phyloP scores from a whole-genome alignment of 1,140 invertebrate genomes.

The Mycetomoellerius zeteki region DNA sequence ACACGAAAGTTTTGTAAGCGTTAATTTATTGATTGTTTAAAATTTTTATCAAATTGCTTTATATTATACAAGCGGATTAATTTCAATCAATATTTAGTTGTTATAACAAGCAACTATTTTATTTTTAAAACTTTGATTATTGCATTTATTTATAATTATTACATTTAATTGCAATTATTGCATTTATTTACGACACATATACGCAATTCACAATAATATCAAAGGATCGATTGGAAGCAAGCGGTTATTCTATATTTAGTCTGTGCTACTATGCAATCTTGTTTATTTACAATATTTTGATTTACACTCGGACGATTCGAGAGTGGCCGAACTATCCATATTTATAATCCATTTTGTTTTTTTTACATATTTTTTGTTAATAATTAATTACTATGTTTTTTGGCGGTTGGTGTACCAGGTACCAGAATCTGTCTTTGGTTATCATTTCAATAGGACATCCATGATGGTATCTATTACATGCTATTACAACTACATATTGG shows the following conservation, averaged over 20 bases:
- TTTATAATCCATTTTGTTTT: conserved; percentile 29
- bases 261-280: conserved; percentile 31
- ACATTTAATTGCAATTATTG: neutral
- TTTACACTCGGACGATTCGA: conserved; percentile 41
- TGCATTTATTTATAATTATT: neutral
- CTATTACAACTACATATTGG: conserved; percentile 6
- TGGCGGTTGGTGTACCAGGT: neutral
- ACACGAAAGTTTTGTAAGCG: neutral
- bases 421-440: conserved; percentile 61
- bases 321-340: conserved; percentile 28
- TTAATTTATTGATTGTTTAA: neutral
- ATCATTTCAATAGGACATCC: conserved; percentile 21
- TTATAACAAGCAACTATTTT: neutral
- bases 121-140: neutral
- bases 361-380: conserved; percentile 1
- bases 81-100: neutral
- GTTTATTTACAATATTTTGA: conserved; percentile 69
- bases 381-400: conserved; percentile 31
- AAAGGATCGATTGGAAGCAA: conserved; percentile 12
- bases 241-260: neutral
- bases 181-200: neutral
- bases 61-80: neutral
- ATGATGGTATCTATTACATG: neutral
- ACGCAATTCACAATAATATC: neutral
- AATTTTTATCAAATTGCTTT: conserved; percentile 3